phyloP scores from a whole-genome alignment of 2,888 invertebrate species.

The Cosmorhoe ocellata region DNA sequence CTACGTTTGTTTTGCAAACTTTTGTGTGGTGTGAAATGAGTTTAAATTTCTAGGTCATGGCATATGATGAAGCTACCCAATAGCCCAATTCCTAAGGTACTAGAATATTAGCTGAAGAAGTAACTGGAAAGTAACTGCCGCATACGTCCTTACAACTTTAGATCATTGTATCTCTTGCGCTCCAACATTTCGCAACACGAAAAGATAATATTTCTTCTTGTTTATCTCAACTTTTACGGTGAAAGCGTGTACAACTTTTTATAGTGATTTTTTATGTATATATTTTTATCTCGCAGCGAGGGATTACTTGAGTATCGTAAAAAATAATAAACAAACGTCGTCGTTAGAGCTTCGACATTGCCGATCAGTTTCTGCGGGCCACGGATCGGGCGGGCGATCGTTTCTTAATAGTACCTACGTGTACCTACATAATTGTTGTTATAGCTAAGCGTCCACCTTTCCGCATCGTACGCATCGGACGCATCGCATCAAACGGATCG shows the following conservation, averaged over 20 bases:
- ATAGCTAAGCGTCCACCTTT: no score
- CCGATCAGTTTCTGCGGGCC: slow-evolving; percentile 27
- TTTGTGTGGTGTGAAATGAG: no score
- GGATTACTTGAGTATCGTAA: slow-evolving; percentile 25
- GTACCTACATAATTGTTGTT: no score
- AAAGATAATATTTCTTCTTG: slow-evolving; percentile 7
- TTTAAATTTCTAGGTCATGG: no score
- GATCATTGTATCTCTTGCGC: not conserved
- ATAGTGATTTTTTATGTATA: slow-evolving; percentile 23
- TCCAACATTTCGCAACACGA: slow-evolving; percentile 1
- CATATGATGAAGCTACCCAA: no score
- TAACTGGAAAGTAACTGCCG: no score
- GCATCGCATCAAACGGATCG: no score
- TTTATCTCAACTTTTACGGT: slow-evolving; percentile 13
- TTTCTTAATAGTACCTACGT: not conserved
- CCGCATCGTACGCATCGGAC: no score
- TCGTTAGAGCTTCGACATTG: slow-evolving; percentile 25
- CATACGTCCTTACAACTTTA: no score
- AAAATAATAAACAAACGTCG: slow-evolving; percentile 29
- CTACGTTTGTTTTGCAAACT: no score
- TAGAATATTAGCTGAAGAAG: no score
- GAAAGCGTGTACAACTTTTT: slow-evolving; percentile 21
- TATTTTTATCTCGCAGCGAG: slow-evolving; percentile 18
- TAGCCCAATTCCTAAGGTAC: no score
- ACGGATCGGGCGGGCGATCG: slow-evolving; percentile 1